Conservation (phyloP, 2,888 invertebrate species). For the Oxycera nigricornis region DNA sequence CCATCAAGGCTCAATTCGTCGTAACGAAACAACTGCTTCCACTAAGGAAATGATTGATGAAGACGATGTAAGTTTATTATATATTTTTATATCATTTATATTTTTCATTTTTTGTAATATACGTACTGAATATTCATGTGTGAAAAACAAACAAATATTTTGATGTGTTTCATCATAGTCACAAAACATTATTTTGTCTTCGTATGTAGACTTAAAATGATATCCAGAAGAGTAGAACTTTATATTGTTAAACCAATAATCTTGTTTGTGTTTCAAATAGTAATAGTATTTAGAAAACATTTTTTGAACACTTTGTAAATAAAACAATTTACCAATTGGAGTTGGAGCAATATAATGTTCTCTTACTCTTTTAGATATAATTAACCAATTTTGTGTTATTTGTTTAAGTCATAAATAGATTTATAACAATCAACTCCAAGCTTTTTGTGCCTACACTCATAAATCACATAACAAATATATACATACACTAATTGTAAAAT, state of each 20-base stretch:
- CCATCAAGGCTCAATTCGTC: constrained; percentile 88
- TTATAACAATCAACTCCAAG: too few species aligned
- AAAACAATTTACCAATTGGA: too few species aligned
- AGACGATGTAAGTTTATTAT: constrained; percentile 77
- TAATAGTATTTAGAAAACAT: background rate
- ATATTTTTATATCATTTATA: background rate
- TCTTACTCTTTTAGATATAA: constrained; percentile 25
- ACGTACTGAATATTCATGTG: background rate
- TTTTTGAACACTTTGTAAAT: background rate
- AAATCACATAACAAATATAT: background rate
- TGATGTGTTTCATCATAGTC: background rate
- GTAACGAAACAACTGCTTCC: constrained; percentile 91
- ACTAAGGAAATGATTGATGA: constrained; percentile 96
- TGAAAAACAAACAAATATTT: background rate
- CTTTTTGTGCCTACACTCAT: background rate
- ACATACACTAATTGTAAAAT: background rate
- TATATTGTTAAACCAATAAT: background rate
- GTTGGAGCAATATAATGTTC: background rate
- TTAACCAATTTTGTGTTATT: background rate
- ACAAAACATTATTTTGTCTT: background rate
- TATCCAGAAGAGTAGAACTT: constrained; percentile 25
- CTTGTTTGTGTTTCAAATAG: too few species aligned
- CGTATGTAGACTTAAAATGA: background rate
- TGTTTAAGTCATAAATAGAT: too few species aligned
- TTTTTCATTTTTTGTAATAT: background rate